These are phyloP conservation scores for Cheilosia impressa DNA, from an alignment of 2,888 invertebrate species.

Conservation along the genomic window DNA sequence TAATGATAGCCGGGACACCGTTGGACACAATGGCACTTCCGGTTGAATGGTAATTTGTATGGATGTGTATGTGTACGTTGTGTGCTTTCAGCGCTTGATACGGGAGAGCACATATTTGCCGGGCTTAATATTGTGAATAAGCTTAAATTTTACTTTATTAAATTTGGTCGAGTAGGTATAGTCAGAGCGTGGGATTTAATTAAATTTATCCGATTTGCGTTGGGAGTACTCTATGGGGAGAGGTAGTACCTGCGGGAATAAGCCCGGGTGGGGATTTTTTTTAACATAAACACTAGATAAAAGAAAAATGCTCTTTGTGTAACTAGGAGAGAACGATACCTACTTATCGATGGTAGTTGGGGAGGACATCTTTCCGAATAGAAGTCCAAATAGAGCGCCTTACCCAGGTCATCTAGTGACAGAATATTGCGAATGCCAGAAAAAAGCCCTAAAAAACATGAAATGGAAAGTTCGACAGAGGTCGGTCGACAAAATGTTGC, in stretches of 20 bases:
- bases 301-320: too few species aligned
- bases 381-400: too few species aligned
- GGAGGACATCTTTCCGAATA: too few species aligned
- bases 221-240: not conserved
- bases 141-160: conserved; percentile 51
- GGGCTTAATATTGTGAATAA: conserved; percentile 31
- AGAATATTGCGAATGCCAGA: too few species aligned
- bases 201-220: conserved; percentile 58
- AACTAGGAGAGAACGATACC: not conserved
- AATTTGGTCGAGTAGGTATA: not conserved
- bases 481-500: too few species aligned
- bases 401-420: too few species aligned
- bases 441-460: too few species aligned
- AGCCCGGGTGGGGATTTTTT: not conserved
- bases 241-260: not conserved
- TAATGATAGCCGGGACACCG: conserved; percentile 48
- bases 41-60: conserved; percentile 72
- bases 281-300: too few species aligned
- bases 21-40: conserved; percentile 71
- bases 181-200: conserved; percentile 39
- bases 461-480: too few species aligned
- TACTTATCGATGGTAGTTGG: too few species aligned
- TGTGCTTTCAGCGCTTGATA: conserved; percentile 30
- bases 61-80: conserved; percentile 13
- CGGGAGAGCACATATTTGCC: conserved; percentile 31